A percentile compares a stretch with the other conserved stretches of the same genome.
phyloP scores from a whole-genome alignment of 2,888 invertebrate genomes.

The Thereva unica region DNA sequence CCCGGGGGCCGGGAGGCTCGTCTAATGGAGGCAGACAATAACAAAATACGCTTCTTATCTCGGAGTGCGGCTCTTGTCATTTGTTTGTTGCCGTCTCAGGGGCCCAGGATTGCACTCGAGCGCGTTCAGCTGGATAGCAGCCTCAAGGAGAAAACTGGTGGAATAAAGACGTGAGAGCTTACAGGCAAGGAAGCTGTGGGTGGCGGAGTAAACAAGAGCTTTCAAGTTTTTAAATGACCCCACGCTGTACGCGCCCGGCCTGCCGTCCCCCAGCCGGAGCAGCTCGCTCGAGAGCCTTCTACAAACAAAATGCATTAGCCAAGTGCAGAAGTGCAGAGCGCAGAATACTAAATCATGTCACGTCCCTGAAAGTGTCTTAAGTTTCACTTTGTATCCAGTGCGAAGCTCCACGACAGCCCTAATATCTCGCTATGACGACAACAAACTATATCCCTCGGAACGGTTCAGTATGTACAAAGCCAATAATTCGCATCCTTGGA shows the following conservation, averaged over 20 bases:
- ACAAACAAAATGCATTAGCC: slow-evolving; percentile 36
- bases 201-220: not conserved
- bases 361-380: slow-evolving; percentile 33
- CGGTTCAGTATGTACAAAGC: slow-evolving; percentile 1
- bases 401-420: not conserved
- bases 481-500: slow-evolving; percentile 4
- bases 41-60: slow-evolving; percentile 27
- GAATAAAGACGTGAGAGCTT: slow-evolving; percentile 7
- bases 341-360: slow-evolving; percentile 34
- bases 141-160: slow-evolving; percentile 9
- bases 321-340: slow-evolving; percentile 15
- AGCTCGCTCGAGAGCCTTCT: slow-evolving; percentile 4
- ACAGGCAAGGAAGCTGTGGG: not conserved
- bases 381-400: slow-evolving; percentile 23
- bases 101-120: slow-evolving; percentile 25
- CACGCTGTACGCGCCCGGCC: slow-evolving; percentile 3
- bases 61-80: slow-evolving; percentile 26
- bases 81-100: slow-evolving; percentile 32
- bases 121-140: slow-evolving; percentile 7
- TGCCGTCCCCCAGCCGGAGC: not conserved
- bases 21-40: slow-evolving; percentile 27
- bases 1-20: slow-evolving; percentile 14
- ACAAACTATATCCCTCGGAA: slow-evolving; percentile 11
- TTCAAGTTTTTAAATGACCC: slow-evolving; percentile 28
- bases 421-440: not conserved